Evolutionary conservation across 1,140 invertebrate genomes (phyloP).

Genomic region (Megathymus violae): DNA sequence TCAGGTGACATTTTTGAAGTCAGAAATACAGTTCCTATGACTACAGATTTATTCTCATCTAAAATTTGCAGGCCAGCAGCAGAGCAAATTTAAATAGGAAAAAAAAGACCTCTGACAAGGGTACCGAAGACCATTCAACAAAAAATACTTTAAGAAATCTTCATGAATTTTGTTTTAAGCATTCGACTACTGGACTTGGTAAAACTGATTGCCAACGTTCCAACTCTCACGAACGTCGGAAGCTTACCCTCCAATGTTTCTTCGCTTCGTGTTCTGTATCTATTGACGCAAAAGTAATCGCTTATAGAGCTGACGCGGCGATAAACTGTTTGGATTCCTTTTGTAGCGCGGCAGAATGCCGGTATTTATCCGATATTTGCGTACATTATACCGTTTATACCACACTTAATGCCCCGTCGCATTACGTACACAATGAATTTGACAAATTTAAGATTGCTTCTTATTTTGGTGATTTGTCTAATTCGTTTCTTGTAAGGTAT

Average conservation of each 20-base stretch:
- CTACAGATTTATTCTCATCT: no score
- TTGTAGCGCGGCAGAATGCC: slow-evolving; percentile 39
- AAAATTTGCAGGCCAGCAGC: no score
- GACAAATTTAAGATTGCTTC: slow-evolving; percentile 29
- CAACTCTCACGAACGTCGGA: no score
- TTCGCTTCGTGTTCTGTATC: slow-evolving; percentile 44
- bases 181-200: no score
- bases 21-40: no score
- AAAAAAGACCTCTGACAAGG: no score
- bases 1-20: no score
- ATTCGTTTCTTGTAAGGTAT: not conserved
- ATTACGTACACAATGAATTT: slow-evolving; percentile 32
- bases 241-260: slow-evolving; percentile 43
- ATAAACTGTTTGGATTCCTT: slow-evolving; percentile 53
- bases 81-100: no score
- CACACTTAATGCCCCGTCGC: slow-evolving; percentile 20
- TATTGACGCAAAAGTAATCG: slow-evolving; percentile 78
- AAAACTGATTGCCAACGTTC: no score
- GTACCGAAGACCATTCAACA: no score
- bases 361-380: slow-evolving; percentile 42
- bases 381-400: slow-evolving; percentile 43
- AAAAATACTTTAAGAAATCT: no score
- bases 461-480: slow-evolving; percentile 10
- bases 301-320: slow-evolving; percentile 74
- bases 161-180: no score